Evolutionary conservation across 2,888 invertebrate genomes (phyloP).

Genomic region (Latrodectus elegans): DNA sequence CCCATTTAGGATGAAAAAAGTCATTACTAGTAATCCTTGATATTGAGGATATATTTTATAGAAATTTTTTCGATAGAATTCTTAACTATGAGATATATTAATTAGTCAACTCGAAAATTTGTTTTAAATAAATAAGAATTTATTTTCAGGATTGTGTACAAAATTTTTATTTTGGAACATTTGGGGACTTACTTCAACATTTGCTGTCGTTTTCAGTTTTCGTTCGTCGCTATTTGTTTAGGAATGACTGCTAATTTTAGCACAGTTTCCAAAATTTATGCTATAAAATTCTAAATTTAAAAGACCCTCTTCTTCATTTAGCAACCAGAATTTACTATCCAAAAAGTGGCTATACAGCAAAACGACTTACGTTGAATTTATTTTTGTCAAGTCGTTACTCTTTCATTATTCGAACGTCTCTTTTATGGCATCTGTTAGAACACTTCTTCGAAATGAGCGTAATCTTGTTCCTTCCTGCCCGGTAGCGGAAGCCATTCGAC

Average conservation of each 20-base stretch:
- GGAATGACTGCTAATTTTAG: neutral
- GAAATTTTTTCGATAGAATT: no score
- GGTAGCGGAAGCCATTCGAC: constrained; percentile 26
- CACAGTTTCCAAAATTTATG: neutral
- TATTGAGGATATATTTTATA: no score
- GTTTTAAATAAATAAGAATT: no score
- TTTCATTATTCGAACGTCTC: neutral
- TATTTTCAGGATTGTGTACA: no score
- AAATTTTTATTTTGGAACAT: no score
- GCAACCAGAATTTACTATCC: neutral
- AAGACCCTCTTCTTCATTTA: neutral
- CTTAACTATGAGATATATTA: no score
- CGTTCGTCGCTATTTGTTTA: no score
- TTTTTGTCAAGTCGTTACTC: constrained; percentile 6
- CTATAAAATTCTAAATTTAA: neutral
- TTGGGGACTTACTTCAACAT: no score
- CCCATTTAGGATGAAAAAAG: no score
- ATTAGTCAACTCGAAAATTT: no score
- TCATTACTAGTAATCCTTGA: no score
- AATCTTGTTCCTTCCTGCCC: constrained; percentile 24
- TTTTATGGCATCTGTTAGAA: constrained; percentile 7
- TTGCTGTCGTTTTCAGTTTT: no score
- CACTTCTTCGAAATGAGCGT: constrained; percentile 6
- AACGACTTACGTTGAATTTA: neutral
- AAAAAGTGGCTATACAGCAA: neutral